Evolutionary conservation across 2,888 invertebrate genomes (phyloP), one percentile per base, ranked within the genome.

Genomic region (Callinectes sapidus): DNA sequence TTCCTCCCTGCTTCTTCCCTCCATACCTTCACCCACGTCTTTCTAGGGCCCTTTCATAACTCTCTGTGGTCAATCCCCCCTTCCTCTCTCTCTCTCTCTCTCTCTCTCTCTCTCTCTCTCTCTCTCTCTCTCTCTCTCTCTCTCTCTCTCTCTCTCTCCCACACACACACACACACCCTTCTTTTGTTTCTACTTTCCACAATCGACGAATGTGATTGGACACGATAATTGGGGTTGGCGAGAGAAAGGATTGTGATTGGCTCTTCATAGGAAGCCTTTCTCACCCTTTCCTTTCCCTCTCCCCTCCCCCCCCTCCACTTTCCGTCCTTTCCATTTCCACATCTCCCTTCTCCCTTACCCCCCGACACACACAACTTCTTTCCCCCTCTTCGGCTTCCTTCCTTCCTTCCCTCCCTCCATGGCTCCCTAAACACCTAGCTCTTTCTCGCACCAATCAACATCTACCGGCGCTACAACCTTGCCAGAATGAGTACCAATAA

Each of bases 401-500:
- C 61, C 61, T 61, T 61, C 61, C 61, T 61, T 61, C 23, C 61
- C 23, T 61, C 61, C 61, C 18, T 61, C 61, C 61, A 10, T 61
- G 61, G 61, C 5, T 16, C 61, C 61, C 61, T 61, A 23, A 61
- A 23, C 71, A 71, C 71, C 61, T 28, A 71, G n/a, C 28, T 28
- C n/a, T n/a, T n/a, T n/a, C n/a, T 28, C n/a, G 28, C 71, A 35
- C 81, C 81, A 81, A 81, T 81, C 81, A 81, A 35, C 81, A 32
- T 81, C 35, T 32, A 35, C 16, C 32, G 35, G 13, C 5, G 35
- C 35, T n/a, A 35, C 81, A 81, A 13, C 35, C 35, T 81, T 81
- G 35, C 81, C 81, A 81, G 81, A 81, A 81, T 81, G 81, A 81
- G 81, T 81, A 81, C 81, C 81, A 35, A 81, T 81, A 81, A 81